Evolutionary conservation across 2,888 invertebrate species (phyloP), one percentile per base, ranked within the genome.

Genomic region (Drosophila siamana): DNA sequence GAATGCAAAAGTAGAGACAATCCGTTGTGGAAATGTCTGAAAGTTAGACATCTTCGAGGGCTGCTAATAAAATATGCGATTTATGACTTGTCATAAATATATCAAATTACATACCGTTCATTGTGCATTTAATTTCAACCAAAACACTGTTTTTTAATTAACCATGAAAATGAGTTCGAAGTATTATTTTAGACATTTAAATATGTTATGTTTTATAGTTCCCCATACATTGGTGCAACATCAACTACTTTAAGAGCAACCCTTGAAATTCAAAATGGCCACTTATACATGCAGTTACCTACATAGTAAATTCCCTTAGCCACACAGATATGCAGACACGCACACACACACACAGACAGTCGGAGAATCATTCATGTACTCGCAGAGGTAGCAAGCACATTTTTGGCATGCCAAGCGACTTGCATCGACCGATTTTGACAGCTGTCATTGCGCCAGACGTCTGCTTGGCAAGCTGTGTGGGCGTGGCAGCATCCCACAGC

Each of bases 391-490:
- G 36, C 43, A 65, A 36, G 36, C 43, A 65, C 52, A 65, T 69
- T 65, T 64, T 82, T 69, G 82, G 76, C 68, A 76, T 78, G 52
- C 55, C 55, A 67, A 87, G 70, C 62, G 62, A 78, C 65, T 81
- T 80, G 78, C 80, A 74, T 68, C 75, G 62, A 75, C 63, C 74
- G 73, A 70, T 84, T 86, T 81, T 86, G 84, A 84, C 84, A 84
- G 86, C 86, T 84, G 86, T 84, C 86, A 77, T 75, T 86, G 82
- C 36, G 48, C 52, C 47, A 77, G 85, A 72, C 51, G 70, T 65
- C 69, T 71, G 76, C 11, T 33, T 33, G 33, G 33, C 33, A 33
- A 33, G 33, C 33, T n/a, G 33, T n/a, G 33, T 11, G 30, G 33
- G 33, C 57, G 43, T 51, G 65, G 38, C 44, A 48, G 5, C 24